Evolutionary conservation across 2,113 vertebrate species (phyloP).

Genomic region (Campylomormyrus numenius): DNA sequence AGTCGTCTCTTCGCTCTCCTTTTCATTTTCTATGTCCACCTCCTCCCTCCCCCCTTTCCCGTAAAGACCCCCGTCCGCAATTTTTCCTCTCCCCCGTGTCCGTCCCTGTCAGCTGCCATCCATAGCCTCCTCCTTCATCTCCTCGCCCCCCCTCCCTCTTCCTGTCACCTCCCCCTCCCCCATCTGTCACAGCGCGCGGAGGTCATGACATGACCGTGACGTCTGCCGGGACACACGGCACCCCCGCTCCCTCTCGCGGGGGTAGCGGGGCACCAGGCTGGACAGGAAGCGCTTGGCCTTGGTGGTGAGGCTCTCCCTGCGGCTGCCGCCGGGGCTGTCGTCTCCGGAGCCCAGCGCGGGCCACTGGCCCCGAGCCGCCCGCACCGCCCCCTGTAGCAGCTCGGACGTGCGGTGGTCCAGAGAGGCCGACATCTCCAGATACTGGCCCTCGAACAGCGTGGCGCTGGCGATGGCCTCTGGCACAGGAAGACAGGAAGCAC

Average conservation of each 20-base stretch:
- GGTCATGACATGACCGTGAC: constrained; percentile 79
- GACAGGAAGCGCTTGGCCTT: constrained; percentile 78
- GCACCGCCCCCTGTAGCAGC: constrained; percentile 71
- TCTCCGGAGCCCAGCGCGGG: constrained; percentile 53
- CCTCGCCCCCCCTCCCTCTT: constrained; percentile 4
- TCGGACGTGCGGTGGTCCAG: constrained; percentile 76
- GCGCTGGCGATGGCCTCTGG: constrained; percentile 75
- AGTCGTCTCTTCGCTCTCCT: not conserved
- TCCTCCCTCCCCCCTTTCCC: not conserved
- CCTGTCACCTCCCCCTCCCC: not conserved
- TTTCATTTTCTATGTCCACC: not conserved
- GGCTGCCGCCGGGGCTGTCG: constrained; percentile 43
- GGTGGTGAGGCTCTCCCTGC: constrained; percentile 74
- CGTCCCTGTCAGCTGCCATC: not conserved
- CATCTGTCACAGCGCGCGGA: constrained; percentile 60
- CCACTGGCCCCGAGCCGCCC: constrained; percentile 61
- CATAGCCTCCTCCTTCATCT: not conserved
- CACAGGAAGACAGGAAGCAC: constrained; percentile 5
- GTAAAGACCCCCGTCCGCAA: not conserved
- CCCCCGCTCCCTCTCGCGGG: constrained; percentile 43
- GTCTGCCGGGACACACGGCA: constrained; percentile 77
- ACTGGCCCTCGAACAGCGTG: constrained; percentile 71
- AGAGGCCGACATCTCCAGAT: constrained; percentile 76
- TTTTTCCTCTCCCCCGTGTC: constrained; percentile 9
- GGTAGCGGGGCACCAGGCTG: constrained; percentile 69